These are phyloP conservation scores for Hipposideros armiger DNA, from an alignment of 2,113 vertebrate genomes.

Conservation along the genomic window DNA sequence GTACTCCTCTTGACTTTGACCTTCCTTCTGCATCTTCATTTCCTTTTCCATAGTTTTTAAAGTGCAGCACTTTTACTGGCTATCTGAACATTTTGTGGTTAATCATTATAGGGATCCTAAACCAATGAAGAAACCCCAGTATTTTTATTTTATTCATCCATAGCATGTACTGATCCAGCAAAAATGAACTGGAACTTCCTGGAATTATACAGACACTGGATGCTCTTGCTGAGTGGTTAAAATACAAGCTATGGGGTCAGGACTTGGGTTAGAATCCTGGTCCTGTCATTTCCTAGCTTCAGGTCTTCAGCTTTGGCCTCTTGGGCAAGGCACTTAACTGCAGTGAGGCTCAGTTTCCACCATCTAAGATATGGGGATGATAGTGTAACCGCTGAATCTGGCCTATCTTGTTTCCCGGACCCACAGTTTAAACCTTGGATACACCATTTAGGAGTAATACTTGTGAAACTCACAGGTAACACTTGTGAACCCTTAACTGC, in stretches of 20 bases:
- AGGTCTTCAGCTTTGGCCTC: neutral
- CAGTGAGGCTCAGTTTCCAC: neutral
- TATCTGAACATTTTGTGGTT: neutral
- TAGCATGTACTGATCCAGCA: neutral
- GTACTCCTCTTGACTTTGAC: neutral
- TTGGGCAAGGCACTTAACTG: neutral
- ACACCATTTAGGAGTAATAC: neutral
- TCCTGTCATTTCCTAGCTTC: neutral
- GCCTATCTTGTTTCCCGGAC: neutral
- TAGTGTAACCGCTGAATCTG: neutral
- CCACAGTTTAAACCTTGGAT: neutral
- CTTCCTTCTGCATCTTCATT: neutral
- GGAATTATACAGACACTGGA: neutral
- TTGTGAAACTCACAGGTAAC: neutral
- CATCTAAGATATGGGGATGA: neutral
- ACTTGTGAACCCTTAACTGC: neutral
- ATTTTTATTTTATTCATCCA: constrained; percentile 19
- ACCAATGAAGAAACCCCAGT: neutral
- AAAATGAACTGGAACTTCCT: neutral
- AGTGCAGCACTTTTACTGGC: neutral
- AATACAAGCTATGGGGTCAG: neutral
- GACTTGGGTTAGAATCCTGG: neutral
- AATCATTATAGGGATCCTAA: neutral
- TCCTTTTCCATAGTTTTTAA: neutral
- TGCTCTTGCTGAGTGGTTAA: neutral